Evolutionary conservation across 1,140 invertebrate genomes (phyloP), one percentile per base, ranked within the genome.

Genomic region (Orchesella cincta): DNA sequence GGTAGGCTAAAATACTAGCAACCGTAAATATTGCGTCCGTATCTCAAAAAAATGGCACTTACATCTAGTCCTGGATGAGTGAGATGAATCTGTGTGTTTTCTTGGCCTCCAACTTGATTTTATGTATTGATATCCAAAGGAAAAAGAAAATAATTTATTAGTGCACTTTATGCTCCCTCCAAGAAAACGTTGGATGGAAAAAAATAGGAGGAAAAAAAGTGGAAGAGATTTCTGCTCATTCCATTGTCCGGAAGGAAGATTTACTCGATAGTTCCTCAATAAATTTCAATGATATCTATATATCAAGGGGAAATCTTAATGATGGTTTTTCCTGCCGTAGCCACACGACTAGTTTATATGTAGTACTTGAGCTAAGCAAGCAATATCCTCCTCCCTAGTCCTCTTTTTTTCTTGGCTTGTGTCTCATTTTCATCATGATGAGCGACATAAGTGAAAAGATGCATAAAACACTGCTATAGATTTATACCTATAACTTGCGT

Each of bases 221-320:
- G 33, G 26, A 8, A 62, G 23, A 26, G 23, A 14, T 62, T 62
- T 67, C 8, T 23, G 29, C 62, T 67, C 12, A 31, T 29, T 31
- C 23, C 23, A 31, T 67, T 67, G 28, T 8, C 23, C 26, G 8
- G 62, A 31, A 67, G 8, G 3, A 31, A 31, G 62, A 67, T 67
- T 67, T 67, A 67, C 16, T 62, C 26, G 54, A n/a, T 62, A 62
- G 62, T 8, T 31, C 29, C 28, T 67, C 62, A 67, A 67, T 67
- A 67, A 67, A 67, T 67, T 67, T 67, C 31, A 67, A 67, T 31
- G 62, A 67, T 67, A 67, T 31, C 62, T 67, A 31, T 67, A 33
- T 67, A 57, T 57, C 52, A 57, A 26, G 23, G 23, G 23, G 52
- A 57, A 57, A 57, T 18, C 12, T 57, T 23, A 57, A 57, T 23